Base-by-base conservation (phyloP, 2,888 invertebrate species). In the Eubasilissa splendida region DNA sequence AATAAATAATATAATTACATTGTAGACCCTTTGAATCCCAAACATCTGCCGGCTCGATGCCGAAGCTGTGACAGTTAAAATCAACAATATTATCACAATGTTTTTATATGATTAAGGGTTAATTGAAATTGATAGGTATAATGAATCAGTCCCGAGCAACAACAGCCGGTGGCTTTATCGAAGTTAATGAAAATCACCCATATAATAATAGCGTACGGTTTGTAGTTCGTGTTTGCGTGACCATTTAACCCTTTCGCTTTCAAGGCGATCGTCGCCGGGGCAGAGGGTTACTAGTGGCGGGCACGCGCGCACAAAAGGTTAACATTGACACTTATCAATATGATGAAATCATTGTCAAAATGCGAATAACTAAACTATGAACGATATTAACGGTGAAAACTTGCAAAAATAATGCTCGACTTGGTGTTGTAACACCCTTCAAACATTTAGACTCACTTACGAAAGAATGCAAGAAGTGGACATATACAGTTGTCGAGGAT, bases 61-160 rank as follows among this genome's bases (percentile, higher is more conserved):
- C 42, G 42, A 7, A 0, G 42, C 4, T 42, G 7, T 42, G 42
- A 7, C 42, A 7, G 4, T 7, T 42, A 42, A 42, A 42, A 7
- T 42, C 42, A 42, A 42, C 42, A 42, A 42, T 42, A 76, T 76
- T 63, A 76, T 5, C 12, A n/a, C 52, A 14, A n/a, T 82, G 82
- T 82, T 82, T 80, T 82, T 80, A 68, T 80, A 74, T 82, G 82
- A 80, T 82, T 82, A 82, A 73, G 77, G 58, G 68, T 66, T 80
- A 52, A 82, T 80, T 80, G 80, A 80, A 82, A 82, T 80, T 82
- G 78, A 82, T 82, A 80, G 82, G 71, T 31, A 70, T 54, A 33
- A 59, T 59, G 33, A 74, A 22, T 73, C 50, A 50, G 68, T 11
- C 10, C 63, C 53, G 4, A 53, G 31, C 50, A 70, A 54, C 53